Conservation (phyloP, 2,797 vertebrate genomes). For the Champsocephalus gunnari region DNA sequence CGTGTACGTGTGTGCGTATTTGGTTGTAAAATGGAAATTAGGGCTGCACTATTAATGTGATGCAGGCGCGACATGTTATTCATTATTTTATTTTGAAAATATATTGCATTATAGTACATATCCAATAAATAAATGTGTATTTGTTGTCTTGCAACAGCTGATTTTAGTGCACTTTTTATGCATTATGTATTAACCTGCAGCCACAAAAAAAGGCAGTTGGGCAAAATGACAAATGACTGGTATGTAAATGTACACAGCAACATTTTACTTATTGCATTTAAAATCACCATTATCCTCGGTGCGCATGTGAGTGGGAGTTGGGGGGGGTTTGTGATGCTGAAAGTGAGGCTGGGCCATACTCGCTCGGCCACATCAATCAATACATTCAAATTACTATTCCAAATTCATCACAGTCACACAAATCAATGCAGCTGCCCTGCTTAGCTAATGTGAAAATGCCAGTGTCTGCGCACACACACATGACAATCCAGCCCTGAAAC, state of each 20-base stretch:
- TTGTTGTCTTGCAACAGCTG: slow-evolving; percentile 12
- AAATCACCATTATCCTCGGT: slow-evolving; percentile 84
- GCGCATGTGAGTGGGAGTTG: slow-evolving; percentile 77
- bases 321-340: slow-evolving; percentile 74
- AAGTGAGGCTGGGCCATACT: slow-evolving; percentile 82
- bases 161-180: background rate
- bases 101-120: background rate
- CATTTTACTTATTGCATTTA: slow-evolving; percentile 83
- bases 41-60: slow-evolving; percentile 6
- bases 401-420: slow-evolving; percentile 92
- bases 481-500: slow-evolving; percentile 65
- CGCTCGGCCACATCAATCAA: slow-evolving; percentile 89
- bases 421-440: slow-evolving; percentile 89
- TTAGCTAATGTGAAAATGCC: slow-evolving; percentile 90
- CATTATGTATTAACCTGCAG: slow-evolving; percentile 28
- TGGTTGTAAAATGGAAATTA: background rate
- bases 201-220: slow-evolving; percentile 49
- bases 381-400: slow-evolving; percentile 93
- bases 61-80: slow-evolving; percentile 2
- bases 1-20: background rate
- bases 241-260: slow-evolving; percentile 78
- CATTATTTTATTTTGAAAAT: slow-evolving; percentile 6
- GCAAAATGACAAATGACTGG: slow-evolving; percentile 77
- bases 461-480: slow-evolving; percentile 74
- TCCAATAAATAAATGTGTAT: background rate